A percentile compares a stretch with the other conserved stretches of the same genome.
Evolutionary conservation across 2,888 invertebrate genomes (phyloP).

Genomic region (Cephus sareptanus): DNA sequence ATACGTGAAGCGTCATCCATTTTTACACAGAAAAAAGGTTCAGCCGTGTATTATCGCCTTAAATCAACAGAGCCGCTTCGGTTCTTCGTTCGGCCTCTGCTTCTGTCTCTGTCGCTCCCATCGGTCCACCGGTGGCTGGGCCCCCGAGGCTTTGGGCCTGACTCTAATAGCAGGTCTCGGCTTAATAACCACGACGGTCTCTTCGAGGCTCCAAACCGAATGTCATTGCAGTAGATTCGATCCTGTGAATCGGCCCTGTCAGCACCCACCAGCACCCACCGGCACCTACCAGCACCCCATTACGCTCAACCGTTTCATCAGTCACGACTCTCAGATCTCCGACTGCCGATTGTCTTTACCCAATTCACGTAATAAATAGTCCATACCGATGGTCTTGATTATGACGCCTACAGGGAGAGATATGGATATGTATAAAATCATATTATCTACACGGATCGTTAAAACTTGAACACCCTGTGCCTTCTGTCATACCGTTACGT

Average conservation of each 20-base stretch:
- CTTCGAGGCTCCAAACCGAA: constrained; percentile 50
- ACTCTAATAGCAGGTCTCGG: constrained; percentile 60
- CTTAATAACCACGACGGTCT: constrained; percentile 58
- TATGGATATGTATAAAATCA: background rate
- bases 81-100: constrained; percentile 2
- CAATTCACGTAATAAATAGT: background rate
- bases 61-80: constrained; percentile 60
- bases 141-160: constrained; percentile 13
- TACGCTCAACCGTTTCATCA: background rate
- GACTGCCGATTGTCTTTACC: background rate
- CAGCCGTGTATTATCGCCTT: constrained; percentile 60
- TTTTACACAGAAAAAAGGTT: constrained; percentile 50
- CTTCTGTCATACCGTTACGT: background rate
- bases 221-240: constrained; percentile 63
- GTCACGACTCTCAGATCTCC: background rate
- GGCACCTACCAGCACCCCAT: constrained; percentile 11
- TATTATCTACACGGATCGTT: background rate
- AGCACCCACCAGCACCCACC: constrained; percentile 18
- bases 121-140: background rate
- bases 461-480: background rate
- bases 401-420: background rate
- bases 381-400: background rate
- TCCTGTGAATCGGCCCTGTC: constrained; percentile 50
- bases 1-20: constrained; percentile 46
- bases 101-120: constrained; percentile 3